A percentile compares a stretch with the other conserved stretches of the same genome.
These are phyloP conservation scores for Petromus typicus DNA, from an alignment of 2,113 vertebrate genomes.

Conservation along the genomic window DNA sequence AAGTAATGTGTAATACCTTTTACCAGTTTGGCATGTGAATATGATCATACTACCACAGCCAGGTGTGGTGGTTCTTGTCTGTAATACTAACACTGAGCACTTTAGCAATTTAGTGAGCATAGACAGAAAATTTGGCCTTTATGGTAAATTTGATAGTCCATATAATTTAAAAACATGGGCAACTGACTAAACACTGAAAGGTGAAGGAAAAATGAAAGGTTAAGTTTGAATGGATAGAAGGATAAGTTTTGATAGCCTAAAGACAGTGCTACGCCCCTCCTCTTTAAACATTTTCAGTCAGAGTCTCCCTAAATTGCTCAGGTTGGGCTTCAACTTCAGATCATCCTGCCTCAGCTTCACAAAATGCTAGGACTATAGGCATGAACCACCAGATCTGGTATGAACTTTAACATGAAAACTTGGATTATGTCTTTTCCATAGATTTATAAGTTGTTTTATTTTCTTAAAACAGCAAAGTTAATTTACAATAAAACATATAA, in stretches of 20 bases:
- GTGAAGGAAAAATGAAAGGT: background rate
- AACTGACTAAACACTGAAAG: background rate
- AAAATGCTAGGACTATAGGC: background rate
- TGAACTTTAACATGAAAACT: constrained; percentile 17
- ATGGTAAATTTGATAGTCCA: too few relatives aligned
- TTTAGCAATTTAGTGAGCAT: background rate
- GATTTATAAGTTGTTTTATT: constrained; percentile 14
- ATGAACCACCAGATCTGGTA: background rate
- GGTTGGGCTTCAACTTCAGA: background rate
- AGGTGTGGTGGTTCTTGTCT: background rate
- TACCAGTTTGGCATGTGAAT: background rate
- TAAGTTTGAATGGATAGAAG: background rate
- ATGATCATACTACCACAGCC: background rate
- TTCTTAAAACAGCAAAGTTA: background rate
- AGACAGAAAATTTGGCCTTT: background rate
- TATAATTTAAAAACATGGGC: constrained; percentile 12
- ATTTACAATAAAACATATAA: background rate
- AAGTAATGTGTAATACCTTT: background rate
- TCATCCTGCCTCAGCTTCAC: background rate
- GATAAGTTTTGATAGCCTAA: background rate
- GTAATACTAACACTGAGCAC: background rate
- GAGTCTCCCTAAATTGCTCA: background rate
- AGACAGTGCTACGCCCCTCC: background rate
- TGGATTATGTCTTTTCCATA: background rate
- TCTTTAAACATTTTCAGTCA: background rate